Base-by-base conservation (phyloP, 1,140 invertebrate species). In the Eurosta solidaginis region DNA sequence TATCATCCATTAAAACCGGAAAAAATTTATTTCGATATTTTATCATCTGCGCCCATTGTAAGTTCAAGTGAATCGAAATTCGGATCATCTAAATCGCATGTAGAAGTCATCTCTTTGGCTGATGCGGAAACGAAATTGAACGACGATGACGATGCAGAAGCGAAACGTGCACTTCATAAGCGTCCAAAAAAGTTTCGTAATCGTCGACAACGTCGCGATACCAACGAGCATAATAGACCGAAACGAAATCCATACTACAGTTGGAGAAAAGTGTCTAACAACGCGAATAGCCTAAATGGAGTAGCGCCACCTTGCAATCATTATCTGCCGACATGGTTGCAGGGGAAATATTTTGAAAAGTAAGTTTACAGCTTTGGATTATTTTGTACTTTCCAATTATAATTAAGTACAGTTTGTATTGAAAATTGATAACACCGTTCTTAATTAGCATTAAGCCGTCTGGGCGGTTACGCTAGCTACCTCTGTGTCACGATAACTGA, bases 1-100 rank as follows among this genome's bases (percentile, higher is more conserved):
- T 68, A 44, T 27, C 47, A 47, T 50, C 47, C 68, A 1, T 9
- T 76, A 5, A 44, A 76, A 22, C 74, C 78, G 14, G 81, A 84
- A 20, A 83, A 81, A 78, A 82, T 86, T 5, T 68, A 78, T 14
- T 86, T 86, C 44, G 85, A 86, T 75, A 77, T 85, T 6, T 75
- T 85, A 59, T 80, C 85, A 25, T 81, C 83, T 44, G 78, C 78
- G 0, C 85, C 85, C 1, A 77, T 86, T 40, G 79, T 82, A 5
- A 59, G 50, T 5, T 80, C 81, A 25, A 82, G 82, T 14, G 80
- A 79, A 45, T 77, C 36, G 17, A 78, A 80, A 33, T 50, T 82
- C 9, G 78, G 80, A 17, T 78, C 77, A 3, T 44, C 78, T 29
- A 76, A 83, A 9, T 12, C 33, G 1, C 81, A 82, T 47, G 77